A percentile compares a stretch with the other conserved stretches of the same genome.
phyloP scores from a whole-genome alignment of 2,888 invertebrate genomes.

The Melinaea menophilus region DNA sequence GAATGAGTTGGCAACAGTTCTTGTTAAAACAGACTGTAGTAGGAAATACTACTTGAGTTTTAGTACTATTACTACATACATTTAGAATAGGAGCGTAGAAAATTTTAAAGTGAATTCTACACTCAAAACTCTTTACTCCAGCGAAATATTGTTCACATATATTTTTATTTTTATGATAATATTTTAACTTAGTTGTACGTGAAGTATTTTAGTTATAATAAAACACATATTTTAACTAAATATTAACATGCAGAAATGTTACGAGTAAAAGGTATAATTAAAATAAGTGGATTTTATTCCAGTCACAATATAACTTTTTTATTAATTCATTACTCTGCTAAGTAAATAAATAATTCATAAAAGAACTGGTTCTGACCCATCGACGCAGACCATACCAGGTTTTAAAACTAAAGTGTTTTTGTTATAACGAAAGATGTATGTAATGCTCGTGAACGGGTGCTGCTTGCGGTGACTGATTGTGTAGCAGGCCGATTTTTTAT shows the following conservation, averaged over 20 bases:
- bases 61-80: constrained; percentile 18
- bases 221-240: no score
- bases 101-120: constrained; percentile 17
- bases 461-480: no score
- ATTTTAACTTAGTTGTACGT: not conserved
- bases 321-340: no score
- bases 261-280: no score
- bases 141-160: constrained; percentile 10
- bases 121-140: constrained; percentile 16
- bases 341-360: no score
- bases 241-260: no score
- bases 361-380: no score
- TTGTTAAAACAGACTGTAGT: constrained; percentile 17
- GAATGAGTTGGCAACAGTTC: constrained; percentile 21
- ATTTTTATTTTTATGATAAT: constrained; percentile 17
- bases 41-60: constrained; percentile 23
- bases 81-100: constrained; percentile 15
- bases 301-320: no score
- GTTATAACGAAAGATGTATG: not conserved
- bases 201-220: not conserved
- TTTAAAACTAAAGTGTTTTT: constrained; percentile 8
- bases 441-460: no score
- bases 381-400: not conserved
- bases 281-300: no score
- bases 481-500: no score